A percentile compares a stretch with the other conserved stretches of the same genome.
Evolutionary conservation across 2,888 invertebrate genomes (phyloP).

Genomic region (Acanthopleura granulata): DNA sequence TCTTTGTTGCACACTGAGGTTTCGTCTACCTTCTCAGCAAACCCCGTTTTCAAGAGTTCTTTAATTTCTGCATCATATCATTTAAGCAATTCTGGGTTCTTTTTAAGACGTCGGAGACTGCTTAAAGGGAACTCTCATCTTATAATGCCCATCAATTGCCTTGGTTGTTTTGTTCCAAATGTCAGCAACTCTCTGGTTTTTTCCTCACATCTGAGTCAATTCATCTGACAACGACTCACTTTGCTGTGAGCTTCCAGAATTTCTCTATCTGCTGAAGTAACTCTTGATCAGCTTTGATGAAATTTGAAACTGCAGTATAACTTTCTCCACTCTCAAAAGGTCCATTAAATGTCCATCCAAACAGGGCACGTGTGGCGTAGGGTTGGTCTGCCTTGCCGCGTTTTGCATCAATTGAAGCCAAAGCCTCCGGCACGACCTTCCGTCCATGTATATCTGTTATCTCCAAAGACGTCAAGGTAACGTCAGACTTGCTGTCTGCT

Average conservation of each 20-base stretch:
- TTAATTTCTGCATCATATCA: neutral
- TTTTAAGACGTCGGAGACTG: neutral
- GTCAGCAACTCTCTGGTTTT: neutral
- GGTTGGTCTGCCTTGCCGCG: neutral
- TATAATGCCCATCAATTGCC: neutral
- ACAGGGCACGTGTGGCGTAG: neutral
- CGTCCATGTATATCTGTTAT: neutral
- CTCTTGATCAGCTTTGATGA: neutral
- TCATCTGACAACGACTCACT: neutral
- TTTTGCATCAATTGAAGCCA: neutral
- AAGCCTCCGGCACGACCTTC: neutral
- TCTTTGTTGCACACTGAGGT: neutral
- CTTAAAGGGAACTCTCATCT: neutral
- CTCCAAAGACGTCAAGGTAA: neutral
- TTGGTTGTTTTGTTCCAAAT: neutral
- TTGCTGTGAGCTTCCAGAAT: neutral
- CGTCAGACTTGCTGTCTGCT: neutral
- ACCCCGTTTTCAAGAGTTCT: neutral
- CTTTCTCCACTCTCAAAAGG: neutral
- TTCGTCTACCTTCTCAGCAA: constrained; percentile 8
- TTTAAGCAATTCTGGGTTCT: neutral
- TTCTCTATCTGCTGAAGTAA: neutral
- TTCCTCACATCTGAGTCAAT: neutral
- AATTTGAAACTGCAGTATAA: neutral
- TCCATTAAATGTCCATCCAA: neutral